These are phyloP conservation scores for Dreissena polymorpha DNA, from an alignment of 1,140 invertebrate genomes.

Conservation along the genomic window DNA sequence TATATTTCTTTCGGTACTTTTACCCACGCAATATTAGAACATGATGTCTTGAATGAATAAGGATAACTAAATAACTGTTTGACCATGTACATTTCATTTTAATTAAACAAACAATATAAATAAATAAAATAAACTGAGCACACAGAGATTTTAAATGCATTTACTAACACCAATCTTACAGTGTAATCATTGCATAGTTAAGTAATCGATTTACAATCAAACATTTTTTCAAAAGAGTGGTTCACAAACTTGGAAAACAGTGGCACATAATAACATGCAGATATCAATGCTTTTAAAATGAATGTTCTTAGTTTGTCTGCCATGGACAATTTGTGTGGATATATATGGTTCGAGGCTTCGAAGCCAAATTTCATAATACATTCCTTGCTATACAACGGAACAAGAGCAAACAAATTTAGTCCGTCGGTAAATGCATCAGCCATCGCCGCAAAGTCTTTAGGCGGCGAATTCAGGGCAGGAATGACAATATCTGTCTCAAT, in stretches of 20 bases:
- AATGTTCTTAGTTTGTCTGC: slow-evolving; percentile 20
- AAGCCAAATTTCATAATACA: slow-evolving; percentile 13
- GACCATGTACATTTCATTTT: no score
- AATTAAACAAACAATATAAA: no score
- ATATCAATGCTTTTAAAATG: not conserved
- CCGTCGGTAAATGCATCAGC: slow-evolving; percentile 59
- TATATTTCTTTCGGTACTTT: no score
- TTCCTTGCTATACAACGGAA: not conserved
- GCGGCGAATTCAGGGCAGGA: slow-evolving; percentile 58
- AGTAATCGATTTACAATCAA: slow-evolving; percentile 22
- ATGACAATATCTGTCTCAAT: slow-evolving; percentile 61
- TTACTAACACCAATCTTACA: no score
- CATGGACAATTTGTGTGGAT: slow-evolving; percentile 6
- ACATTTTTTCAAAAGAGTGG: slow-evolving; percentile 6
- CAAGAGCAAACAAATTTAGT: not conserved
- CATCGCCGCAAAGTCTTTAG: slow-evolving; percentile 60
- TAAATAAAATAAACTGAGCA: no score
- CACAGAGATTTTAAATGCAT: no score
- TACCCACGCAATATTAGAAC: no score
- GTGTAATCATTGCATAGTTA: not conserved
- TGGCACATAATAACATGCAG: slow-evolving; percentile 15
- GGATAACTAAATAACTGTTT: no score
- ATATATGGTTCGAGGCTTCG: not conserved
- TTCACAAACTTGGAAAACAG: slow-evolving; percentile 21
- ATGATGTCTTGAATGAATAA: no score